Percentiles rank a stretch among this genome's conserved stretches.
Evolutionary conservation across 2,797 vertebrate genomes (phyloP).

Genomic region (Otolemur crassicaudatus): DNA sequence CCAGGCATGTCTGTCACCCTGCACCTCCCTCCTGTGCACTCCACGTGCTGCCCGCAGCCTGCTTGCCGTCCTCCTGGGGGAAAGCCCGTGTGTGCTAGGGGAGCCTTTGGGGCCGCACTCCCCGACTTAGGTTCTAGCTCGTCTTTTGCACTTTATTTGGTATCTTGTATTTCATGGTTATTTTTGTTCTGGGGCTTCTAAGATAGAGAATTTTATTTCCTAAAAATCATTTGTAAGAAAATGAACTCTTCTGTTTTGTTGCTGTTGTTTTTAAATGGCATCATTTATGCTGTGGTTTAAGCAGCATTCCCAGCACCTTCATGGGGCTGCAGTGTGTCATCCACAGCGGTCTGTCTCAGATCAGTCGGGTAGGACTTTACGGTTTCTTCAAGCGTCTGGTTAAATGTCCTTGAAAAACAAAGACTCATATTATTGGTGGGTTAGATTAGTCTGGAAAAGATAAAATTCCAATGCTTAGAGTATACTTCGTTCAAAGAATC

Average conservation of each 20-base stretch:
- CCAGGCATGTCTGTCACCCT: accelerated
- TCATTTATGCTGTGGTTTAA: not conserved
- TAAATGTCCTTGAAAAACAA: not conserved
- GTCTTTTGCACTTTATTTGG: not conserved
- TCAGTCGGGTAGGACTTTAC: too few species aligned
- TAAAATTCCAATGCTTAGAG: not conserved
- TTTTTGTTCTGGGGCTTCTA: not conserved
- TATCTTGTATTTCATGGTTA: not conserved
- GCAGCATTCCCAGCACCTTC: too few species aligned
- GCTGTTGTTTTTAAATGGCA: accelerated
- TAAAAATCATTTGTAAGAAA: not conserved
- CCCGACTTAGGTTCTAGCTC: not conserved
- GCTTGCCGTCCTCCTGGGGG: not conserved
- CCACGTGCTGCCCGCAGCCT: accelerated
- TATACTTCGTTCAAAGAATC: not conserved
- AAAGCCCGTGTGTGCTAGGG: not conserved
- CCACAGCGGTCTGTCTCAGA: not conserved
- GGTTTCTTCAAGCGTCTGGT: not conserved
- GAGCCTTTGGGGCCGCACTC: not conserved
- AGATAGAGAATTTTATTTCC: not conserved
- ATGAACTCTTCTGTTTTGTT: not conserved
- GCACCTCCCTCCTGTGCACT: accelerated
- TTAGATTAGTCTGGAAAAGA: not conserved
- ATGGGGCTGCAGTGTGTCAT: too few species aligned
- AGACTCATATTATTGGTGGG: not conserved